These are phyloP conservation scores for Sternotherus odoratus DNA, from an alignment of 2,797 vertebrate genomes.

Conservation along the genomic window DNA sequence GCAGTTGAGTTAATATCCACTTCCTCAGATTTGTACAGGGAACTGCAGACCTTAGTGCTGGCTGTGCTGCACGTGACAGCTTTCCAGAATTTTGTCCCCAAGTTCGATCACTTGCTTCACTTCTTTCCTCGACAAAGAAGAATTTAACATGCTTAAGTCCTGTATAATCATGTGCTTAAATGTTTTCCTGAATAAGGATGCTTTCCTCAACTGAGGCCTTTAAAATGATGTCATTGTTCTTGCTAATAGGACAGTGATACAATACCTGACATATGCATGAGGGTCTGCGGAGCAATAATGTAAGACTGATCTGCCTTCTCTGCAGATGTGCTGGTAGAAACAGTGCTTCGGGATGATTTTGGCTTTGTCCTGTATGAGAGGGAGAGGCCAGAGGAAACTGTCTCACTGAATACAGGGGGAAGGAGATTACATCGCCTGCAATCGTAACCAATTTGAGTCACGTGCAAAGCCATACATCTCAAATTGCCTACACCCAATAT, in stretches of 20 bases:
- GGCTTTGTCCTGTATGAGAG: background rate
- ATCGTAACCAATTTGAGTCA: rapidly evolving
- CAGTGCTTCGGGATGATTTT: background rate
- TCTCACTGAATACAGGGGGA: background rate
- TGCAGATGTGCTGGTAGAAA: background rate
- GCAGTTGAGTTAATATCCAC: background rate
- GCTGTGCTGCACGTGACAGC: rapidly evolving
- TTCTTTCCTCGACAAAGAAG: background rate
- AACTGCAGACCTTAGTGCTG: rapidly evolving
- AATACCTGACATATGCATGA: background rate
- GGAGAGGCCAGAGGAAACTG: background rate
- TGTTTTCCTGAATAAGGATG: background rate
- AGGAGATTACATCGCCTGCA: background rate
- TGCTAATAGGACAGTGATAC: background rate
- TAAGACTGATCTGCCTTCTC: background rate
- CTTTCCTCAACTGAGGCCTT: background rate
- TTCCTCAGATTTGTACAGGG: background rate
- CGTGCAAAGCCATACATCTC: background rate
- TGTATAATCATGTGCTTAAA: background rate
- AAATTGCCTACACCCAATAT: background rate
- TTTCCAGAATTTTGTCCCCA: background rate
- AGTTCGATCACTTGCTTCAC: background rate
- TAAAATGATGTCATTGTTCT: background rate
- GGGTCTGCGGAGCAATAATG: rapidly evolving
- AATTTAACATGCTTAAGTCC: rapidly evolving